Base-by-base conservation (phyloP, 2,888 invertebrate genomes). In the Drosophila seclusa region DNA sequence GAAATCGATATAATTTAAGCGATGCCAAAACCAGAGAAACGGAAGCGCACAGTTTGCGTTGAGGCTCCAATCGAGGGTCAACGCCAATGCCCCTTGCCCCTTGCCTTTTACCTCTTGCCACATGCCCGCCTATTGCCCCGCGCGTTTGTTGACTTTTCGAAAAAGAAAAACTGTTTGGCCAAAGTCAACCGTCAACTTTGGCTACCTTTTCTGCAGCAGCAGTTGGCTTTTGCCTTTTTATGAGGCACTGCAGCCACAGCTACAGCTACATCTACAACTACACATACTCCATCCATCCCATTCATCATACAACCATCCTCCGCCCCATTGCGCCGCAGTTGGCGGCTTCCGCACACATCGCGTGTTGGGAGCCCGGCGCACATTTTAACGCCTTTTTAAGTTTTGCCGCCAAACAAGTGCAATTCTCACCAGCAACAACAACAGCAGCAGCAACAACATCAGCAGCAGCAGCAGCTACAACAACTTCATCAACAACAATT, bases 1-100 rank as follows among this genome's bases (percentile, higher is more conserved):
- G 89, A 91, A 91, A 89, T 89, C 89, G 84, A 90, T 90, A 91
- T 90, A 89, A 91, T 89, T 89, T 87, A 91, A 89, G 87, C 85
- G 83, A 79, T 85, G 85, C 85, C 87, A 81, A 70, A 69, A 73
- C 75, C 81, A 77, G 72, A 72, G 60, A 78, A 78, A 77, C 78
- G 78, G 78, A 78, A 81, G 78, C 78, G 49, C 68, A 76, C 64
- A 63, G 77, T 77, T 80, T 78, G 76, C 65, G 48, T 34, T 53
- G 60, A 45, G 61, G 16, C n/a, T n/a, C 6, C 50, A 29, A 24
- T 18, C 8, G 8, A 45, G 24, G 21, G 16, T 45, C 24, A 16
- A 16, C 4, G 13, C n/a, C 29, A n/a, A n/a, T 50, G 50, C n/a
- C 50, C n/a, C 29, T 11, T 49, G 18, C 18, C 18, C 10, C 8